Base-by-base conservation (phyloP, 2,113 vertebrate genomes). In the Hyperoodon ampullatus region DNA sequence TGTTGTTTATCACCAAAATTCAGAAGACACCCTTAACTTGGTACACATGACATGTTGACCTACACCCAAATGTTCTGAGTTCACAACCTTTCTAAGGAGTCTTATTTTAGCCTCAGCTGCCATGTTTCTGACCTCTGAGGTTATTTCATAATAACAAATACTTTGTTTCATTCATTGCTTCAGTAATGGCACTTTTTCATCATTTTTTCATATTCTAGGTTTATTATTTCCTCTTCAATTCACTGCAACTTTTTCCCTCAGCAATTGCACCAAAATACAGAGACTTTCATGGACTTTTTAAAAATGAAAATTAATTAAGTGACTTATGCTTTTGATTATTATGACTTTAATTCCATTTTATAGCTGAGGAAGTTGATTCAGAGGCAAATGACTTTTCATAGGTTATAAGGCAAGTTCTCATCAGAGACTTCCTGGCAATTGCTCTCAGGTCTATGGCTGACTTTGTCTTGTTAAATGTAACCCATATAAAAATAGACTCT, bases 1-100 rank as follows among this genome's bases (percentile, higher is more conserved):
- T 39, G n/a, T 65, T 93, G 24, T 97, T 98, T 94, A 92, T 89
- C 28, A 93, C 53, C 53, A 85, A 93, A 92, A 93, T 88, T 96
- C 60, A 95, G 77, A 93, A 95, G 58, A 92, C 16, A 28, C n/a
- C 19, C 58, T 93, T 87, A 66, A 88, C 58, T 92, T 44, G 65
- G 71, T 83, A 82, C 28, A 71, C 39, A 75, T 96, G 78, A 86
- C 92, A 66, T 77, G 33, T 80, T 96, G 93, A 92, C 88, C 84
- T 78, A 65, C 30, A 95, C 84, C 42, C 82, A 87, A 66, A 89
- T 80, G 44, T 91, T 74, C 88, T 90, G 58, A 93, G 39, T 85
- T 91, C 70, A 65, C 30, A 80, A 39, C 10, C 50, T 78, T 78
- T 90, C 80, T 28, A 30, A 81, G 19, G 24, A 71, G 93, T 95